Conservation (phyloP, 2,113 vertebrate genomes). For the Egretta garzetta region DNA sequence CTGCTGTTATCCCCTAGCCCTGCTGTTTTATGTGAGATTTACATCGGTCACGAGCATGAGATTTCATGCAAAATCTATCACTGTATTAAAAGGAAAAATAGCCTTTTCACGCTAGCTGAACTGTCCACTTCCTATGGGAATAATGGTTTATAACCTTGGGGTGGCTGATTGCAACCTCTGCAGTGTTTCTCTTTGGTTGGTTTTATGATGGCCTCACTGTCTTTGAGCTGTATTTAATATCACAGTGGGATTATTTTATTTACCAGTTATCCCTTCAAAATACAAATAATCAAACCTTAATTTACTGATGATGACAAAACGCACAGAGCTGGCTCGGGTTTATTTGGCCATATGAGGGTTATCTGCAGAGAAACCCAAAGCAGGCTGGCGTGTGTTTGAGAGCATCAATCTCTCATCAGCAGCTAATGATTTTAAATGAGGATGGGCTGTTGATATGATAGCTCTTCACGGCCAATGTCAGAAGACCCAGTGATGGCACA, state of each 20-base stretch:
- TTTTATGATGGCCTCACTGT: neutral
- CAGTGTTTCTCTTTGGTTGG: neutral
- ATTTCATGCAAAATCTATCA: conserved; percentile 25
- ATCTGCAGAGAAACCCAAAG: neutral
- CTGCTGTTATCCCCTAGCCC: neutral
- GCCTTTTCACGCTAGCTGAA: neutral
- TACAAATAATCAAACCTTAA: neutral
- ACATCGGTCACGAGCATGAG: neutral
- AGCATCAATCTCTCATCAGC: neutral
- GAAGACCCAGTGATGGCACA: neutral
- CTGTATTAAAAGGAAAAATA: neutral
- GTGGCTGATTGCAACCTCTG: neutral
- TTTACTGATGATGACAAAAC: neutral
- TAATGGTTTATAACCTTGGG: neutral
- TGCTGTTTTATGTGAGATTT: neutral
- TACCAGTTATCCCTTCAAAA: neutral
- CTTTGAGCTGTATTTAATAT: neutral
- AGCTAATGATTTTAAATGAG: neutral
- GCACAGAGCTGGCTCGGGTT: neutral
- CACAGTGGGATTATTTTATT: neutral
- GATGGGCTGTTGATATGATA: neutral
- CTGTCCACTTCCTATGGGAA: neutral
- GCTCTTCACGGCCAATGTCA: neutral
- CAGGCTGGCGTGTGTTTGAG: neutral
- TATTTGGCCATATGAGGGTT: neutral